A percentile compares a stretch with the other conserved stretches of the same genome.
These are phyloP conservation scores for Byasa hedistus DNA, from an alignment of 2,888 invertebrate genomes.

Conservation along the genomic window DNA sequence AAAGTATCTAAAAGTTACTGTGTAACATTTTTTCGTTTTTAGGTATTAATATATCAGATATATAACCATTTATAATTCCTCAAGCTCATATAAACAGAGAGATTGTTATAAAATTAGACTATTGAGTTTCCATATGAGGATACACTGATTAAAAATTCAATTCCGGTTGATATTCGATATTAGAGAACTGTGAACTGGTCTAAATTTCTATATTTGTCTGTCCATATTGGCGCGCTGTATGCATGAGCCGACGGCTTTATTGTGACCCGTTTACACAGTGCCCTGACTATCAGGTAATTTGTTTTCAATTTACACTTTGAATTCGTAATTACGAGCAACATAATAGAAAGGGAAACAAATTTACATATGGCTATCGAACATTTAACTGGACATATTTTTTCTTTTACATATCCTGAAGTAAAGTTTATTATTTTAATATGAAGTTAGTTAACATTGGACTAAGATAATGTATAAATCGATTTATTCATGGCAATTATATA, in stretches of 20 bases:
- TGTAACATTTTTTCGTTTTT: too few species aligned
- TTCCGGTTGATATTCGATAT: constrained; percentile 52
- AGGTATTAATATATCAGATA: background rate
- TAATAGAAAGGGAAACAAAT: constrained; percentile 25
- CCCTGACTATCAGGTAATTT: constrained; percentile 24
- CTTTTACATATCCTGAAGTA: too few species aligned
- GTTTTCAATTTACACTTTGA: constrained; percentile 29
- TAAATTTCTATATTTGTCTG: constrained; percentile 62
- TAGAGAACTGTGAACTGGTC: constrained; percentile 52
- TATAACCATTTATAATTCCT: background rate
- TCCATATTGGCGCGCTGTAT: constrained; percentile 56
- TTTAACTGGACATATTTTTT: too few species aligned
- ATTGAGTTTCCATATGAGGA: background rate
- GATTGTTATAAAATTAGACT: background rate
- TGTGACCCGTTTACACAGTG: constrained; percentile 40
- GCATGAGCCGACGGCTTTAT: constrained; percentile 46
- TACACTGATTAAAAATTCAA: constrained; percentile 47
- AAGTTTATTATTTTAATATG: too few species aligned
- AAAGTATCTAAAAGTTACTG: too few species aligned
- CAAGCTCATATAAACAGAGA: background rate
- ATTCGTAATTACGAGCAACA: constrained; percentile 17
- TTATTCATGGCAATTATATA: too few species aligned
- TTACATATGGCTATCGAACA: background rate
- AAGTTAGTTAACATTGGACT: too few species aligned
- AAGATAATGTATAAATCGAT: too few species aligned